phyloP scores from a whole-genome alignment of 2,113 vertebrate species.

The Columba janthina region DNA sequence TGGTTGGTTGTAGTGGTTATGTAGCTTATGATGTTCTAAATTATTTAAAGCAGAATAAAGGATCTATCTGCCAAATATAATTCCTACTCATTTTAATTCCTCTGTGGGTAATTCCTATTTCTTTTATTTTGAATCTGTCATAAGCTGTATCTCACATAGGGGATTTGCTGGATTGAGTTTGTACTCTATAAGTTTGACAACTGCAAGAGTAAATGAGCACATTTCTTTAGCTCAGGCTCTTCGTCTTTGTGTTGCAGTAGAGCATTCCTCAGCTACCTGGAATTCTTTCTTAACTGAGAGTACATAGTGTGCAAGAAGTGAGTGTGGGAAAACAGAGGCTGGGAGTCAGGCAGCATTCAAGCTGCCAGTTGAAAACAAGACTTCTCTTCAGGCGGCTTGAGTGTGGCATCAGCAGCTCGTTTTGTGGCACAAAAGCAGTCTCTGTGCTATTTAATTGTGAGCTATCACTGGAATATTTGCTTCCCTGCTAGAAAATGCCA shows the following conservation, averaged over 20 bases:
- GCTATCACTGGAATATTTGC: background rate
- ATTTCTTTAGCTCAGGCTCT: background rate
- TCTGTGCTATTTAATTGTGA: background rate
- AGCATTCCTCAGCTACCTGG: background rate
- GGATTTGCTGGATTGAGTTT: background rate
- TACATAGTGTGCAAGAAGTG: background rate
- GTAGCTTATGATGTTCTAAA: background rate
- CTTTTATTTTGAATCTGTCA: background rate
- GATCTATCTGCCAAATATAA: background rate
- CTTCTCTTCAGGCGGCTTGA: background rate
- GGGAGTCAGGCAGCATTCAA: background rate
- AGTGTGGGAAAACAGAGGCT: background rate
- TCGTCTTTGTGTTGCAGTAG: background rate
- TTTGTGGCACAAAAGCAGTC: background rate
- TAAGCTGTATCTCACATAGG: rapidly evolving
- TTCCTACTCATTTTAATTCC: background rate
- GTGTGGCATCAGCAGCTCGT: background rate
- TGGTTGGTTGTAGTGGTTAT: background rate
- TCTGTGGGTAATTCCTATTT: background rate
- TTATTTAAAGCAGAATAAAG: background rate
- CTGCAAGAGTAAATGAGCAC: background rate
- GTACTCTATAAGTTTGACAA: background rate
- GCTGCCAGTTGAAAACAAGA: background rate
- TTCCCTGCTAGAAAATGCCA: background rate
- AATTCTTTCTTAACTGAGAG: background rate